A percentile compares a stretch with the other conserved stretches of the same genome.
These are phyloP conservation scores for Eurytoma adleriae DNA, from an alignment of 2,888 invertebrate species.

Conservation along the genomic window DNA sequence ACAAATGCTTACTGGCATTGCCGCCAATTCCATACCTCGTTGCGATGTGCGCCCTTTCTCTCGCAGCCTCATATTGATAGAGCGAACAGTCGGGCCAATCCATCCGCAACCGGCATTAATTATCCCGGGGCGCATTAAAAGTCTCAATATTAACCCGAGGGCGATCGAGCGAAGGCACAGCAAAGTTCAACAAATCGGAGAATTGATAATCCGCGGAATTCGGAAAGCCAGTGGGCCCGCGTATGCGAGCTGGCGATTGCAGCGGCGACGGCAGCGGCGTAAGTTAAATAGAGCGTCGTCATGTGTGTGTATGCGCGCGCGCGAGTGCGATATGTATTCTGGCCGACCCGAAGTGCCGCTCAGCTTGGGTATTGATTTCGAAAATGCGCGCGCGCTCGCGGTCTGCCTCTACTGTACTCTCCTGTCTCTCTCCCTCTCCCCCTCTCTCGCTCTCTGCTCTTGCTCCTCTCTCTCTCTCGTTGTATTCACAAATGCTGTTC, in stretches of 20 bases:
- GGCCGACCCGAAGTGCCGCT: conserved; percentile 27
- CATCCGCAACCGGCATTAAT: not conserved
- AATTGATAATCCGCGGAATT: conserved; percentile 36
- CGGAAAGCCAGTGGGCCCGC: not conserved
- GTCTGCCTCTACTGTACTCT: not conserved
- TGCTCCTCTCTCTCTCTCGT: conserved; percentile 6
- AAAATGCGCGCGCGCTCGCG: conserved; percentile 41
- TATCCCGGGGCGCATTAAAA: not conserved
- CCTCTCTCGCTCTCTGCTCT: not conserved
- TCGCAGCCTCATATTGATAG: not conserved
- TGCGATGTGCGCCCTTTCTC: too few relatives aligned
- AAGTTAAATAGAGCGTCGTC: conserved; percentile 53
- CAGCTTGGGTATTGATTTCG: conserved; percentile 50
- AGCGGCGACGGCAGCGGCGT: not conserved
- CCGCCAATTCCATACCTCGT: too few relatives aligned
- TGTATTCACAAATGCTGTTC: conserved; percentile 7
- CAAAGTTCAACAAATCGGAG: conserved; percentile 35
- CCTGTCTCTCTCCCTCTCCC: not conserved
- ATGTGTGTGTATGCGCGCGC: conserved; percentile 32
- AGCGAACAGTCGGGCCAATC: not conserved
- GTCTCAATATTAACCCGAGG: conserved; percentile 19
- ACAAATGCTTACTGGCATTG: too few relatives aligned
- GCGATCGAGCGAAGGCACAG: not conserved
- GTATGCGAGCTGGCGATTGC: conserved; percentile 8
- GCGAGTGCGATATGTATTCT: conserved; percentile 37